Evolutionary conservation across 2,113 vertebrate genomes (phyloP).

Genomic region (Cyphomyrus plagiostoma): DNA sequence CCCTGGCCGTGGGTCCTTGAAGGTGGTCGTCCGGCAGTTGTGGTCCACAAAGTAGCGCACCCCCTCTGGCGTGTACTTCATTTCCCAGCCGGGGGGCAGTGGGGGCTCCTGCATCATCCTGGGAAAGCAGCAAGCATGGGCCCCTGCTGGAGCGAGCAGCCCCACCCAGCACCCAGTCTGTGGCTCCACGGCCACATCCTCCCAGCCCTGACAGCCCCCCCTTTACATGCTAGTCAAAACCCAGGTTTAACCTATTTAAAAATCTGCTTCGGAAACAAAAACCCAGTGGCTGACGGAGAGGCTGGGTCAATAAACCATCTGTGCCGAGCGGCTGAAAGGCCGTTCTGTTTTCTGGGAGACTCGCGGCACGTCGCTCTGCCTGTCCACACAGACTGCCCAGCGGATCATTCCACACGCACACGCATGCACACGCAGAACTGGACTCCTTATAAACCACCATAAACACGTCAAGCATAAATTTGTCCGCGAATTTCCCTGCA

Average conservation of each 20-base stretch:
- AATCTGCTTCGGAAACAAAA: background rate
- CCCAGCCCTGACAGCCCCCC: background rate
- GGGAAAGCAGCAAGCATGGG: background rate
- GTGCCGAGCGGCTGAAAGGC: background rate
- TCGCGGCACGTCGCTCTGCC: background rate
- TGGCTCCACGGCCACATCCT: background rate
- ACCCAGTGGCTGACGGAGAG: background rate
- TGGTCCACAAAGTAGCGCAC: slow-evolving; percentile 98
- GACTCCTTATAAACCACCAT: background rate
- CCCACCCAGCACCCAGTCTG: background rate
- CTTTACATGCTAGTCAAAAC: background rate
- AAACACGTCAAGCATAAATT: background rate
- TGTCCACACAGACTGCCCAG: background rate
- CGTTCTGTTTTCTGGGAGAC: background rate
- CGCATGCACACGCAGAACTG: background rate
- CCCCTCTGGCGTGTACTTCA: slow-evolving; percentile 95
- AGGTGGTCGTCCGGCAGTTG: slow-evolving; percentile 93
- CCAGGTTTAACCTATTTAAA: background rate
- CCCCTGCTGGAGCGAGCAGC: background rate
- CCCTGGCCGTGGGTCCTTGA: slow-evolving; percentile 94
- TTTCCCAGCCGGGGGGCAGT: slow-evolving; percentile 95
- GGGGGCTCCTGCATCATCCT: slow-evolving; percentile 98
- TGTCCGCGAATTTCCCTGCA: background rate
- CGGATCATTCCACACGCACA: background rate
- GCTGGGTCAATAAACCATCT: background rate